Evolutionary conservation across 1,140 invertebrate genomes (phyloP), one percentile per base, ranked within the genome.

Genomic region (Caenorhabditis tropicalis): DNA sequence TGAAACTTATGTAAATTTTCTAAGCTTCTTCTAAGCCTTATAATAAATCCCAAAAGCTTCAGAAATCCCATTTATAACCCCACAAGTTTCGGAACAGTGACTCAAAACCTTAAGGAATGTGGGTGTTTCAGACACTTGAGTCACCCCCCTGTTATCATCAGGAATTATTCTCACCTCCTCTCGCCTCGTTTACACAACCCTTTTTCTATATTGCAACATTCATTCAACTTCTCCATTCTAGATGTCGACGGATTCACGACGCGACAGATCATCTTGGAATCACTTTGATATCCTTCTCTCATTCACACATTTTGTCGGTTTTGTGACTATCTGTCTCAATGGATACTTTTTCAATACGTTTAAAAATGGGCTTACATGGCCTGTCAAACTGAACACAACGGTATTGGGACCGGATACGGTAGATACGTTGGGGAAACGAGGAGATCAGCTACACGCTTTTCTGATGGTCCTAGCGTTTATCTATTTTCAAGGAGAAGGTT

Each of bases 401-500:
- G n/a, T 21, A 2, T 3, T 19, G n/a, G n/a, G n/a, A 19, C 10
- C 15, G 3, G 81, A 70, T 19, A 24, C 36, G 19, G 15, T 31
- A 12, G 36, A 43, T 9, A 65, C n/a, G 3, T 49, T 81, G 21
- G 65, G 65, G 2, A 80, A 84, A 10, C 12, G n/a, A 43, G 65
- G 65, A 31, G 65, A 74, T 74, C 65, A 74, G n/a, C 33, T 85
- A 15, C 85, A 86, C 29, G 85, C 85, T 16, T 83, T 86, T 49
- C 79, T 86, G 43, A 86, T 86, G 85, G 53, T 74, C 16, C 12
- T 85, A 7, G 85, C 58, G 16, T 56, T 86, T 4, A 70, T 86
- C n/a, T 86, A 86, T 70, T 85, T 86, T 65, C 85, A 86, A 70
- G 85, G 85, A 36, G 85, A 86, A 51, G 82, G 82, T 83, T 51